A percentile compares a stretch with the other conserved stretches of the same genome.
Evolutionary conservation across 2,888 invertebrate species (phyloP).

Genomic region (Heteromurus nitidus): DNA sequence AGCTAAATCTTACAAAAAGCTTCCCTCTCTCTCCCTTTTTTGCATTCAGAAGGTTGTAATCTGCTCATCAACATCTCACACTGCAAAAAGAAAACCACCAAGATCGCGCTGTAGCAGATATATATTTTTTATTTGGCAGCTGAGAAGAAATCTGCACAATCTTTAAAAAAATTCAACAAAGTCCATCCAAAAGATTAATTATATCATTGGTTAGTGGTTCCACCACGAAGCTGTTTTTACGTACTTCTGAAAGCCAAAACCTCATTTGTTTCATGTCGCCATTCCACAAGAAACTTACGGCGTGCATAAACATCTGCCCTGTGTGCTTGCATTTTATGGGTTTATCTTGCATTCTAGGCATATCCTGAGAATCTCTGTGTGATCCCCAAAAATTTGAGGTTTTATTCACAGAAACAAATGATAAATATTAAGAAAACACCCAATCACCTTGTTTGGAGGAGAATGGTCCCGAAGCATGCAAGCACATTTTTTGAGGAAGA

Average conservation of each 20-base stretch:
- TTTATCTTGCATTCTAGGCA: slow-evolving; percentile 41
- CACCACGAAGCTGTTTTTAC: not conserved
- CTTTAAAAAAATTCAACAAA: not conserved
- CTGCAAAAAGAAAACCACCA: slow-evolving; percentile 10
- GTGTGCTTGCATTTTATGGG: too few relatives aligned
- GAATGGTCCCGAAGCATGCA: slow-evolving; percentile 39
- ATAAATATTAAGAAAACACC: slow-evolving; percentile 61
- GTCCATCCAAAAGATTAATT: slow-evolving; percentile 16
- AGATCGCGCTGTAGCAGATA: not conserved
- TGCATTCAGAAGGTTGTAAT: slow-evolving; percentile 36
- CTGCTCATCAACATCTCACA: not conserved
- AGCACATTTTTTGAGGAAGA: slow-evolving; percentile 29
- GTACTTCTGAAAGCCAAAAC: too few relatives aligned
- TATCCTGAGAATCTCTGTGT: slow-evolving; percentile 26
- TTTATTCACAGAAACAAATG: slow-evolving; percentile 49
- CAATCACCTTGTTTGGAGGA: slow-evolving; percentile 53
- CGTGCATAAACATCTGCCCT: too few relatives aligned
- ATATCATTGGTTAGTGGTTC: not conserved
- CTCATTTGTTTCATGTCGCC: not conserved
- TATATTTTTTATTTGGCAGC: not conserved
- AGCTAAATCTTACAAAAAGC: slow-evolving; percentile 31
- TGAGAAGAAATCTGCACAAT: not conserved
- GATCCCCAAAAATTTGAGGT: slow-evolving; percentile 43
- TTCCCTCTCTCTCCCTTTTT: slow-evolving; percentile 19
- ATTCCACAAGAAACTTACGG: not conserved